Evolutionary conservation across 2,113 vertebrate species (phyloP).

Genomic region (Otocyon megalotis): DNA sequence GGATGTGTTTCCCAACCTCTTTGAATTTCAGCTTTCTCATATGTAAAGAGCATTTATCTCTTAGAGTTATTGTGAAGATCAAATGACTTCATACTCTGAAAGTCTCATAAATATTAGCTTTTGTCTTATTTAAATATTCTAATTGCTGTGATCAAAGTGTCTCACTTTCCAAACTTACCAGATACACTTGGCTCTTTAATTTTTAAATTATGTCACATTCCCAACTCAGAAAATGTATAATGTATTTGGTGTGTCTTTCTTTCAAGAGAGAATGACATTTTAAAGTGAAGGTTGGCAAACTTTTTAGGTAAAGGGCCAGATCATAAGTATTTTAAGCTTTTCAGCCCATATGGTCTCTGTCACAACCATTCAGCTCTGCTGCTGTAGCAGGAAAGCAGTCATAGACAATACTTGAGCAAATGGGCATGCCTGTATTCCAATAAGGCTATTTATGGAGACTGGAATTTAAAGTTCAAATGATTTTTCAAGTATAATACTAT

Average conservation of each 20-base stretch:
- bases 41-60: not conserved
- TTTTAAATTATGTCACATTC: not conserved
- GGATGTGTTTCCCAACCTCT: not conserved
- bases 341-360: not conserved
- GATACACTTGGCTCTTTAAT: not conserved
- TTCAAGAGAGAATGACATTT: conserved; percentile 30
- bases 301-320: not conserved
- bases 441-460: not conserved
- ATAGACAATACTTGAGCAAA: not conserved
- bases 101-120: not conserved
- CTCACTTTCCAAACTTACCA: not conserved
- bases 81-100: not conserved
- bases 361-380: not conserved
- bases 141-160: not conserved
- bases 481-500: not conserved
- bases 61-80: not conserved
- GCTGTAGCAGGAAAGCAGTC: not conserved
- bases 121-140: conserved; percentile 29
- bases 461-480: conserved; percentile 13
- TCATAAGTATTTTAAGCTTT: not conserved
- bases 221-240: not conserved
- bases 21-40: not conserved
- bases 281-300: not conserved
- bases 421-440: not conserved
- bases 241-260: not conserved